A percentile compares a stretch with the other conserved stretches of the same genome.
These are phyloP conservation scores for Hiodon tergisus DNA, from an alignment of 2,113 vertebrate species.

Conservation along the genomic window DNA sequence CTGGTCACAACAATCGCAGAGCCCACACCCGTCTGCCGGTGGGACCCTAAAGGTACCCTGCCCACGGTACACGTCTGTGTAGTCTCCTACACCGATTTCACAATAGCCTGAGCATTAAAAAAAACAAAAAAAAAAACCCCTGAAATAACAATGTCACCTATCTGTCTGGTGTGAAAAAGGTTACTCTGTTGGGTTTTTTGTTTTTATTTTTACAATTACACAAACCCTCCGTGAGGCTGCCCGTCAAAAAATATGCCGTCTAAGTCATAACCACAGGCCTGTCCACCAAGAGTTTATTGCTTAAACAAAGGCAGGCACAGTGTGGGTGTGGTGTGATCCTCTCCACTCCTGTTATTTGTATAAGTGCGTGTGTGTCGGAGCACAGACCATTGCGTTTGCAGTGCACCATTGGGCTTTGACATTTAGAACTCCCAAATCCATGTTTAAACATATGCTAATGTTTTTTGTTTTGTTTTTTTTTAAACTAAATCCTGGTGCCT, in stretches of 20 bases:
- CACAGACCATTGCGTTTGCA: slow-evolving; percentile 11
- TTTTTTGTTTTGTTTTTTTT: slow-evolving; percentile 36
- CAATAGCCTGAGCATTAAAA: slow-evolving; percentile 5
- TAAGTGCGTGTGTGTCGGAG: background rate
- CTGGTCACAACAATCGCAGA: background rate
- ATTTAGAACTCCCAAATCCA: slow-evolving; percentile 3
- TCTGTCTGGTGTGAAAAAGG: too few relatives aligned
- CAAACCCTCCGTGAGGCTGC: too few relatives aligned
- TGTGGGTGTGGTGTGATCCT: background rate
- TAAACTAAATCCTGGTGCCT: slow-evolving; percentile 47
- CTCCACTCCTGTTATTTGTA: background rate
- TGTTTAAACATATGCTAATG: slow-evolving; percentile 43
- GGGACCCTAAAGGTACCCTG: background rate
- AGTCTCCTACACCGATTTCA: background rate
- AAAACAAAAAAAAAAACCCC: background rate
- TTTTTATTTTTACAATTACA: too few relatives aligned
- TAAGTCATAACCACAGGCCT: too few relatives aligned
- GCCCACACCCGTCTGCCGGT: background rate
- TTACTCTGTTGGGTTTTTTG: too few relatives aligned
- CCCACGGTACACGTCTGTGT: slow-evolving; percentile 12
- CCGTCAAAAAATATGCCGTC: too few relatives aligned
- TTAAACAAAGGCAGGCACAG: too few relatives aligned
- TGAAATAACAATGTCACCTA: too few relatives aligned
- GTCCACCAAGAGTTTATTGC: too few relatives aligned
- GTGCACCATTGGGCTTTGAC: slow-evolving; percentile 24